These are phyloP conservation scores for Eledona agricola DNA, from an alignment of 2,888 invertebrate genomes.

Conservation along the genomic window DNA sequence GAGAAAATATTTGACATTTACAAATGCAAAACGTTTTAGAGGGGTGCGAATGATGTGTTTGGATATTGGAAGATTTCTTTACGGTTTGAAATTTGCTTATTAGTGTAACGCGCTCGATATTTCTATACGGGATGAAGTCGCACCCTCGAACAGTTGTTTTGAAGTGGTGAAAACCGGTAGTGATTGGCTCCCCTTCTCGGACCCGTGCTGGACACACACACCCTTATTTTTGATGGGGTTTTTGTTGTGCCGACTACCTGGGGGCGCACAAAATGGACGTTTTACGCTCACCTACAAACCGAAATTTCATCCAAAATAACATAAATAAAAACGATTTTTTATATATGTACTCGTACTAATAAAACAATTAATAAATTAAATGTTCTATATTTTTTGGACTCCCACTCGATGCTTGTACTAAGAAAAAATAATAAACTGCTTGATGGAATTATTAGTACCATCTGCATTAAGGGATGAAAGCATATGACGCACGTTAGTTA, in stretches of 20 bases:
- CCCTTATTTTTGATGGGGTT: slow-evolving; percentile 41
- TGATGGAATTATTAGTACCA: too few relatives aligned
- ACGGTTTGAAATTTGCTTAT: slow-evolving; percentile 30
- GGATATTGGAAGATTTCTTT: slow-evolving; percentile 32
- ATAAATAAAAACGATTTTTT: too few relatives aligned
- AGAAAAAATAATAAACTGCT: too few relatives aligned
- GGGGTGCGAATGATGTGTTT: slow-evolving; percentile 33
- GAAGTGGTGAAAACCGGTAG: slow-evolving; percentile 44
- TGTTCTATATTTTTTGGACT: too few relatives aligned
- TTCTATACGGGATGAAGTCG: slow-evolving; percentile 10
- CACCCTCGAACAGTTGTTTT: slow-evolving; percentile 37
- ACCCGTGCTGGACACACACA: slow-evolving; percentile 54
- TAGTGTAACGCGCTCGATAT: slow-evolving; percentile 25
- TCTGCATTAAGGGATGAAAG: too few relatives aligned
- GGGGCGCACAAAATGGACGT: slow-evolving; percentile 49
- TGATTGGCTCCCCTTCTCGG: slow-evolving; percentile 55
- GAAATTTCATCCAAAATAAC: too few relatives aligned
- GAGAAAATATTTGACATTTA: slow-evolving; percentile 45
- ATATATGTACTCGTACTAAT: too few relatives aligned
- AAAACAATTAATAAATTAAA: too few relatives aligned
- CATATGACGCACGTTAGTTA: slow-evolving; percentile 24
- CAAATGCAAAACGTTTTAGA: slow-evolving; percentile 41
- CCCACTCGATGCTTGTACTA: too few relatives aligned
- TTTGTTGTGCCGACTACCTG: slow-evolving; percentile 43
- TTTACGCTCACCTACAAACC: too few relatives aligned